Base-by-base conservation (phyloP, 92 coral and sea anemone genomes). In the Hydrozoanthus gracilis region DNA sequence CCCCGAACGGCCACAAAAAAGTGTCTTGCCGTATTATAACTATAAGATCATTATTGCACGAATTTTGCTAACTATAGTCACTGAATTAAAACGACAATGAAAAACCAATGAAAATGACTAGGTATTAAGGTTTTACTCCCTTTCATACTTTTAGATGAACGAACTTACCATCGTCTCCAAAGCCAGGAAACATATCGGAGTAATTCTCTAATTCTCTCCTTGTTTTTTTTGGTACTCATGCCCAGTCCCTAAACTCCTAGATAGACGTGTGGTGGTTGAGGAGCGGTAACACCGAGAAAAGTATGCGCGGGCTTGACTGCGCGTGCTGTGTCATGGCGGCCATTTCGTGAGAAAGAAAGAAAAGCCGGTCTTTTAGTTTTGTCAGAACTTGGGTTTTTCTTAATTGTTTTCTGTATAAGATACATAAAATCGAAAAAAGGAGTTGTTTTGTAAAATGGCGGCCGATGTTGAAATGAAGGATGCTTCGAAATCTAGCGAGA, bases 401-500 rank as follows among this genome's bases (percentile, higher is more conserved):
- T 52, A 60, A n/a, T 80, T 85, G 71, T 68, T 86, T 66, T 39
- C 11, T 58, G 46, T 17, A 35, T 52, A 18, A 46, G n/a, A 69
- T 74, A 14, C 14, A 56, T 62, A 51, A 39, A 12, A 39, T 48
- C 64, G 45, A 35, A 18, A 8, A 47, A 47, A 51, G 5, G 51
- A 9, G 20, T 3, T 1, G 64, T 6, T 16, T 70, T 44, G 45
- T 44, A 89, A 50, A 83, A 93, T 93, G 96, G 72, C 89, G 64
- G 87, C 90, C 86, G 99, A 97, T 71, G 95, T 93, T 60, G 99
- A 97, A 87, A 97, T 97, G 99, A 97, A 97, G 73, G 99, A 97
- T 15, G 87, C 88, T 58, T 17, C 87, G 56, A 88, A 90, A 91
- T 67, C 85, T 56, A 85, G 79, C 35, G 92, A 88, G 39, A 92